phyloP scores from a whole-genome alignment of 2,113 vertebrate species.

The Mastomys coucha region DNA sequence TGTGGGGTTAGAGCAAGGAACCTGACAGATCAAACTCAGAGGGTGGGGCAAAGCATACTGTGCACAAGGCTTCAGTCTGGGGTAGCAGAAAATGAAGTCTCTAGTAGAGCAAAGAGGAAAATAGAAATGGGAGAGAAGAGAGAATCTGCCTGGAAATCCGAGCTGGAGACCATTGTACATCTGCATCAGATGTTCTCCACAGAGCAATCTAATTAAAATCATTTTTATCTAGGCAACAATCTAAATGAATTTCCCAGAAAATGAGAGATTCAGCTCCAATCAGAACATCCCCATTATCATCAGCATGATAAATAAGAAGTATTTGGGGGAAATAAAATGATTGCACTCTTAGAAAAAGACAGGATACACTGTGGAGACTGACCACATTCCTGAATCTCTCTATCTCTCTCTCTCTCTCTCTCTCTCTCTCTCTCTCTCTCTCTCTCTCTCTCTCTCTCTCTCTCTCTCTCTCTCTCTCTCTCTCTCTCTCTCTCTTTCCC shows the following conservation, averaged over 20 bases:
- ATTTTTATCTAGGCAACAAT: slow-evolving; percentile 59
- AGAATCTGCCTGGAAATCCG: neutral
- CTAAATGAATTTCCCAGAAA: slow-evolving; percentile 69
- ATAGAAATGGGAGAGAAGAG: neutral
- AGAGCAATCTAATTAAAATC: slow-evolving; percentile 61
- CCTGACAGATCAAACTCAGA: neutral
- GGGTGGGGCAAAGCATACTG: no score
- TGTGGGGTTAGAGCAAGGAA: neutral
- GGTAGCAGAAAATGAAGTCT: neutral
- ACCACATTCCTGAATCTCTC: neutral
- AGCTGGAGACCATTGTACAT: neutral
- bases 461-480: neutral
- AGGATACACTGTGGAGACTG: neutral
- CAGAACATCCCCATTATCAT: slow-evolving; percentile 54
- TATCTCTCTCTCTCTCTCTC: neutral
- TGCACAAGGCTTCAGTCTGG: neutral
- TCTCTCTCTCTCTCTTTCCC: no score
- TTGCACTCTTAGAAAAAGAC: neutral
- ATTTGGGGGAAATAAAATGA: slow-evolving; percentile 52
- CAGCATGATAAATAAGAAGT: slow-evolving; percentile 23
- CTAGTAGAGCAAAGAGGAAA: neutral
- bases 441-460: neutral
- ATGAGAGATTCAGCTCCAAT: neutral
- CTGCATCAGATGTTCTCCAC: neutral
- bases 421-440: no score